Percentiles rank a stretch among this genome's conserved stretches.
Conservation (phyloP, 2,888 invertebrate genomes). For the Cheilosia scutellata region DNA sequence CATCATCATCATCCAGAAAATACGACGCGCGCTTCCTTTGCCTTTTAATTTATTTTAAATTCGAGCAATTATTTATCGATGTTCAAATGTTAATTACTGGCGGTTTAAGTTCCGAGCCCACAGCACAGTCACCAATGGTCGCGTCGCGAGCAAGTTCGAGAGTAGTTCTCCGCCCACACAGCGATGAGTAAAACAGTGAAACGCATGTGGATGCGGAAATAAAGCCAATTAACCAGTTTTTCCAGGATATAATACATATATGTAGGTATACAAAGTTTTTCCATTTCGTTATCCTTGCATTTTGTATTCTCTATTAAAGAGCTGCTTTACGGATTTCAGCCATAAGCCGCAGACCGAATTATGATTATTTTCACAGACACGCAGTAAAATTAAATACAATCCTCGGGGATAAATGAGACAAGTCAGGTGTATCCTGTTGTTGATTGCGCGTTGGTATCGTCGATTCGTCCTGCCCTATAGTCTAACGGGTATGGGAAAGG, state of each 20-base stretch:
- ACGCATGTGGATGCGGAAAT: constrained; percentile 43
- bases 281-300: background rate
- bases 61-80: constrained; percentile 66
- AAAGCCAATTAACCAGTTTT: constrained; percentile 61
- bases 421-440: constrained; percentile 47
- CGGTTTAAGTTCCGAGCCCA: constrained; percentile 42
- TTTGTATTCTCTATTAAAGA: constrained; percentile 40
- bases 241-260: constrained; percentile 1
- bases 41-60: constrained; percentile 43
- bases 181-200: constrained; percentile 24
- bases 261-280: constrained; percentile 13
- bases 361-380: constrained; percentile 58
- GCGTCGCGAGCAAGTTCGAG: constrained; percentile 12
- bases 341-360: constrained; percentile 32
- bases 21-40: background rate
- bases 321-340: constrained; percentile 43
- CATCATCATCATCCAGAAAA: constrained; percentile 4
- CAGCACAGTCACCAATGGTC: constrained; percentile 16
- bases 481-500: constrained; percentile 4
- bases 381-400: constrained; percentile 57
- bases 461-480: background rate
- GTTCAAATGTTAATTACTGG: constrained; percentile 71
- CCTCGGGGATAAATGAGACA: constrained; percentile 18
- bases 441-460: constrained; percentile 18
- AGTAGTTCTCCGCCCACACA: background rate